Base-by-base conservation (phyloP, 2,888 invertebrate species). In the Drosophila borborema region DNA sequence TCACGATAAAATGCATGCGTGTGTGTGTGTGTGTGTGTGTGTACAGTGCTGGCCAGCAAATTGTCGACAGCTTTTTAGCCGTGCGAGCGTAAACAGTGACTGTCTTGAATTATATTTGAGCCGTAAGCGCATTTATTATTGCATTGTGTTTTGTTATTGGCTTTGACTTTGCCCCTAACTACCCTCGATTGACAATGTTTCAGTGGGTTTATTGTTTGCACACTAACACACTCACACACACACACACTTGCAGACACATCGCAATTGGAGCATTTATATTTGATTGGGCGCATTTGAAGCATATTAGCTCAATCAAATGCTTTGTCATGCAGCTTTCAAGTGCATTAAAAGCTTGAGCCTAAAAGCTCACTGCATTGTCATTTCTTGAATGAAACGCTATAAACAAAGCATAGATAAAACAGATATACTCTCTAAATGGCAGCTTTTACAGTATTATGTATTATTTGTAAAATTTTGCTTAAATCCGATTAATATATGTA, bases 151-250 rank as follows among this genome's bases (percentile, higher is more conserved):
- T 59, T 67, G 60, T 48, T 54, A 40, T 58, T 68, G 58, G 48
- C 46, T 51, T 62, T 56, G 56, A 38, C 65, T 55, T 74, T 66
- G 58, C 59, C 40, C 59, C 62, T 67, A 80, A 80, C 80, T 67
- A 80, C 74, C 71, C 63, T 75, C 58, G 84, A 84, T 89, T 84
- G 86, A 86, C 75, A 83, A 74, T 86, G 86, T 69, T 68, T 83
- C 81, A 83, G 73, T 81, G 76, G 73, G 73, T 71, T 86, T 80
- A 73, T 82, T 82, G 72, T 68, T 85, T 72, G 49, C 46, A 56
- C 59, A 72, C 28, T 46, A 48, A 80, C 54, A 68, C 58, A 61
- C 34, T 23, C 12, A 9, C 28, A 6, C 8, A 10, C 46, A 9
- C 53, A 62, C 48, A 53, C 55, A 66, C 48, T 51, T 6, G 51